Evolutionary conservation across 2,888 invertebrate species (phyloP).

Genomic region (Zaprionus obscuricornis): DNA sequence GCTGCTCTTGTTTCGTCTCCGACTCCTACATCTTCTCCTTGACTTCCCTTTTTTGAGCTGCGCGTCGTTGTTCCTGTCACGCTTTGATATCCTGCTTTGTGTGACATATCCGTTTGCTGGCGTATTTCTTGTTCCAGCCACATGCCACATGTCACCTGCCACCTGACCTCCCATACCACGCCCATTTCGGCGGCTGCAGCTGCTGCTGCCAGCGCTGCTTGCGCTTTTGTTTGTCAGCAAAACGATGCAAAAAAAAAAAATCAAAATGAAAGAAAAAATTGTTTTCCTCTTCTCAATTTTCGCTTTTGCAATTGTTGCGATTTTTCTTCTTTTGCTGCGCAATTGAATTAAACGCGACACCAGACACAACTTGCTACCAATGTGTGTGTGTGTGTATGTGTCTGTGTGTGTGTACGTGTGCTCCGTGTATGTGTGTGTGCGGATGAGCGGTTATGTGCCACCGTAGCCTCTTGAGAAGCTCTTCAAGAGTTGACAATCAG

Average conservation of each 20-base stretch:
- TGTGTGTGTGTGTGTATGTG: not conserved
- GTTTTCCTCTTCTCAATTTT: slow-evolving; percentile 41
- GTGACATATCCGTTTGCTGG: slow-evolving; percentile 72
- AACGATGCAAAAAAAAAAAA: slow-evolving; percentile 37
- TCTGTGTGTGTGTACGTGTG: not conserved
- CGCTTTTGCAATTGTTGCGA: slow-evolving; percentile 66
- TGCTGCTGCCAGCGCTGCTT: slow-evolving; percentile 36
- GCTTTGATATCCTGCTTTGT: slow-evolving; percentile 73
- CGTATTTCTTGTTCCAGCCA: slow-evolving; percentile 16
- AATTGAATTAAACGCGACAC: slow-evolving; percentile 75
- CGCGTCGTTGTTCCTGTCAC: slow-evolving; percentile 63
- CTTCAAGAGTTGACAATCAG: slow-evolving; percentile 41
- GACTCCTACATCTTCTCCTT: slow-evolving; percentile 18
- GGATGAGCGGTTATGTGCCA: slow-evolving; percentile 21
- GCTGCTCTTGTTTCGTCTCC: no score
- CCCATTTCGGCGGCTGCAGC: slow-evolving; percentile 29
- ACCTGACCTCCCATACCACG: not conserved
- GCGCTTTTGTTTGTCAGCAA: slow-evolving; percentile 62
- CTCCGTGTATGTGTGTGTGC: slow-evolving; percentile 8
- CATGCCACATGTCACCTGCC: not conserved
- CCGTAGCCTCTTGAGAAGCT: slow-evolving; percentile 56
- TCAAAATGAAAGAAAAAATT: no score
- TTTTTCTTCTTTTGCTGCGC: slow-evolving; percentile 43
- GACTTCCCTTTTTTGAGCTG: slow-evolving; percentile 26
- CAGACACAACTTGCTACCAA: slow-evolving; percentile 42